Evolutionary conservation across 2,113 vertebrate species (phyloP), one percentile per base, ranked within the genome.

Genomic region (Cercopithecus mona): DNA sequence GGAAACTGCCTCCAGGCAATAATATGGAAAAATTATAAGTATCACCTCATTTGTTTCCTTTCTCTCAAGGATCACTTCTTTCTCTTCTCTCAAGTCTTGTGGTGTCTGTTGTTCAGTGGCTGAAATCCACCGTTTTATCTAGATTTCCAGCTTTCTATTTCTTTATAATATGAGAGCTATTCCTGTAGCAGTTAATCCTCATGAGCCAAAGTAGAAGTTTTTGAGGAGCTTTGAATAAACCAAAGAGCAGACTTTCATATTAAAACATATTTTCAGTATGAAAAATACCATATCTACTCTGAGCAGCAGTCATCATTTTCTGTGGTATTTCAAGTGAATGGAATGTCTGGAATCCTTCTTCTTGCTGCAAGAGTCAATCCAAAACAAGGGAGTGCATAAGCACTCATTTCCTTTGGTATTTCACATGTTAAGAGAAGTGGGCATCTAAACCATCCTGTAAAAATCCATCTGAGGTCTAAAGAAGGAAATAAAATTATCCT

Each of bases 381-480:
- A 76, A 86, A 86, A 57, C 30, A 82, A 87, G 11, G 0, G 18
- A 72, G 17, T 17, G 0, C 50, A 66, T 48, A 50, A 94, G 45
- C 72, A 59, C 38, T 88, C 40, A 57, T 35, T 92, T 90, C 3
- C 40, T 95, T 90, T 45, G 70, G 18, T 78, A 92, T 76, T 84
- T 90, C 61, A 88, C 20, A 70, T 57, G 88, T 86, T 23, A 82
- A 83, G 43, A 97, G 35, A 82, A 88, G 12, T 64, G 35, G 35
- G 0, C 30, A 72, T 86, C 83, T 93, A 96, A 89, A 92, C 68
- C 48, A 72, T 81, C 18, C 66, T 94, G 27, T 78, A 70, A 94
- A 80, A 90, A 85, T 96, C 48, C 52, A 93, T 80, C 76, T 85
- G 40, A 96, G 38, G 17, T 96, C 78, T 90, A 52, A 96, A 93